phyloP scores from a whole-genome alignment of 2,797 vertebrate genomes.

The Lacerta viridis region DNA sequence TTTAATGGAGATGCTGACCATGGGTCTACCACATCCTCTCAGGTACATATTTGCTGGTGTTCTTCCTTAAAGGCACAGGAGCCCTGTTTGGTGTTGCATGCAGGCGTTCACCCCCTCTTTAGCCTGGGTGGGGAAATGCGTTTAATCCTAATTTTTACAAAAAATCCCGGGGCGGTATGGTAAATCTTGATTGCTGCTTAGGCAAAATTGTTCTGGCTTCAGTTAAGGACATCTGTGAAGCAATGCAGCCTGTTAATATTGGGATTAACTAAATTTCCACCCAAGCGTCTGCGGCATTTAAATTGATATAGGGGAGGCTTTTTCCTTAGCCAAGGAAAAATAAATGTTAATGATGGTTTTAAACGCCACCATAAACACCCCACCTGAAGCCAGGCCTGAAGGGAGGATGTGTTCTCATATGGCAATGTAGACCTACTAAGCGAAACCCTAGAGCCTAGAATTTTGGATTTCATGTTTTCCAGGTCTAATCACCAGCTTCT shows the following conservation, averaged over 20 bases:
- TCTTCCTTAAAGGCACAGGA: neutral
- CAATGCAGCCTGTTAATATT: neutral
- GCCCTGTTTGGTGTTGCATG: neutral
- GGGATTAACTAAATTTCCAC: conserved; percentile 11
- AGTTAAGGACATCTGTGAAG: neutral
- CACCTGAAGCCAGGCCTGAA: conserved; percentile 56
- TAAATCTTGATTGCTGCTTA: neutral
- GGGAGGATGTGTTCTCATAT: conserved; percentile 11
- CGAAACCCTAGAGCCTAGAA: conserved; percentile 62
- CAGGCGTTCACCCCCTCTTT: neutral
- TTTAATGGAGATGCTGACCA: neutral
- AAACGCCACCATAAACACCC: neutral
- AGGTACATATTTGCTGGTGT: neutral
- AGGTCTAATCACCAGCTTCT: conserved; percentile 70
- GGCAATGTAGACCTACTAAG: conserved; percentile 63
- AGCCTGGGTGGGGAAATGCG: neutral
- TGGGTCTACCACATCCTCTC: neutral
- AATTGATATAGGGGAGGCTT: neutral
- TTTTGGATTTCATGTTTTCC: conserved; percentile 76
- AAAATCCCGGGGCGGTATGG: neutral
- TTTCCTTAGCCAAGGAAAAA: conserved; percentile 4
- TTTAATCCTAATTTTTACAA: neutral
- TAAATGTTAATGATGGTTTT: conserved; percentile 4
- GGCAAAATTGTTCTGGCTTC: conserved; percentile 6
- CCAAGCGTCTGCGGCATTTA: neutral